Evolutionary conservation across 2,113 vertebrate genomes (phyloP), one percentile per base, ranked within the genome.

Genomic region (Eclectus roratus): DNA sequence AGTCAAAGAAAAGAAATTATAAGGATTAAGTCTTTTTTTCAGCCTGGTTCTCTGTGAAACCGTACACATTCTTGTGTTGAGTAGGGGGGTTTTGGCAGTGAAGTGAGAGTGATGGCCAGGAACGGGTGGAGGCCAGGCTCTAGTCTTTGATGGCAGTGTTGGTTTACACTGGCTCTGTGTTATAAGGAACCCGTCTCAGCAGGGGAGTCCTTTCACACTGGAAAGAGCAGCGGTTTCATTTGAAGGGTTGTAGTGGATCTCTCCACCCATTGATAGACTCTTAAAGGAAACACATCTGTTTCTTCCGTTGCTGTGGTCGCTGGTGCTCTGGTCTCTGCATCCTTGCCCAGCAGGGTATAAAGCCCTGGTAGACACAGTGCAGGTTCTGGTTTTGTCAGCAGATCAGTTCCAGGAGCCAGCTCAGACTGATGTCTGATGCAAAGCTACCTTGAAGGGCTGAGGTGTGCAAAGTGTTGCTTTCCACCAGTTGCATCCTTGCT

Each of bases 71-170:
- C 28, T 24, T 33, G 13, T 46, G 0, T 7, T 25, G 79, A 27
- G 43, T 14, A 3, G 0, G 17, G 1, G 0, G 20, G n/a, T 13
- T 3, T 28, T 6, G 60, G 28, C 80, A 31, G 27, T n/a, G 58
- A 11, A 4, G 8, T 35, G 49, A 41, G 27, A 77, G 37, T 11
- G 25, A 37, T 69, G 52, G 50, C 68, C 63, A 65, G 93, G 81
- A 82, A 25, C 0, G 29, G 73, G 70, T 72, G 78, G 73, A n/a
- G 81, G 44, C 37, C 15, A 1, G 20, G 14, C 13, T 7, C 31
- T 35, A 5, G 50, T 8, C 74, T 76, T 79, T 81, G 74, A 61
- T 82, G 56, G 13, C 24, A 23, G 24, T 6, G 3, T 35, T 80
- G 44, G 63, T 91, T 93, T 93, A 80, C 41, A 25, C 52, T 87